Conservation (phyloP, 2,113 vertebrate genomes). For the Cottus gobio region DNA sequence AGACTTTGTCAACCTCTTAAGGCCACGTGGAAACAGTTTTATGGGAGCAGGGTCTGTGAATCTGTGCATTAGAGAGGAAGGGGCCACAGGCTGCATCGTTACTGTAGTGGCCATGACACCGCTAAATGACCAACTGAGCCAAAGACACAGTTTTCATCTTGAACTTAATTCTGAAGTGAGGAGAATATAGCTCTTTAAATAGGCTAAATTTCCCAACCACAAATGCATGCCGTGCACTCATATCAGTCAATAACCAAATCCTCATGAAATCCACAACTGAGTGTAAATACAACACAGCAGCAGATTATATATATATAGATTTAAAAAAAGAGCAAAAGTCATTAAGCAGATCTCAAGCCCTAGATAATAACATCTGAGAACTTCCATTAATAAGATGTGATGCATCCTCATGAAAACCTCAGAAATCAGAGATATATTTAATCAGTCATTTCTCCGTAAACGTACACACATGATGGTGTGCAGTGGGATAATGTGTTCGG, state of each 20-base stretch:
- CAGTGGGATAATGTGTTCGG: neutral
- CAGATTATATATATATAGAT: neutral
- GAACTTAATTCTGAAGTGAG: conserved; percentile 17
- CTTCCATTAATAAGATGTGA: neutral
- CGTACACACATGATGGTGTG: neutral
- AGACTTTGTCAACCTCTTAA: conserved; percentile 14
- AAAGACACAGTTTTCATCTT: neutral
- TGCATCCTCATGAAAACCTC: neutral
- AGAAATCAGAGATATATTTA: neutral
- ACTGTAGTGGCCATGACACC: neutral
- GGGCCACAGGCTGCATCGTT: neutral
- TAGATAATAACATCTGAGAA: neutral
- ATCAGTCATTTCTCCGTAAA: neutral
- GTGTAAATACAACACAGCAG: conserved; percentile 5
- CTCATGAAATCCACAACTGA: neutral
- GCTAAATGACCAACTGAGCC: conserved; percentile 31
- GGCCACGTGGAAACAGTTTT: conserved; percentile 12
- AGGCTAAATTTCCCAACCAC: neutral
- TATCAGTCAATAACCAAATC: conserved; percentile 20
- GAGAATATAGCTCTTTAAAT: conserved; percentile 9
- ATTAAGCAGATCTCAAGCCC: neutral
- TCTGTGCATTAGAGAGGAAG: neutral
- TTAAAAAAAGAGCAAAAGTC: conserved; percentile 1
- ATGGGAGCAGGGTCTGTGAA: neutral
- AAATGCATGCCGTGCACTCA: neutral